Percentiles rank a stretch among this genome's conserved stretches.
Conservation (phyloP, 2,797 vertebrate species). For the Capromys pilorides region DNA sequence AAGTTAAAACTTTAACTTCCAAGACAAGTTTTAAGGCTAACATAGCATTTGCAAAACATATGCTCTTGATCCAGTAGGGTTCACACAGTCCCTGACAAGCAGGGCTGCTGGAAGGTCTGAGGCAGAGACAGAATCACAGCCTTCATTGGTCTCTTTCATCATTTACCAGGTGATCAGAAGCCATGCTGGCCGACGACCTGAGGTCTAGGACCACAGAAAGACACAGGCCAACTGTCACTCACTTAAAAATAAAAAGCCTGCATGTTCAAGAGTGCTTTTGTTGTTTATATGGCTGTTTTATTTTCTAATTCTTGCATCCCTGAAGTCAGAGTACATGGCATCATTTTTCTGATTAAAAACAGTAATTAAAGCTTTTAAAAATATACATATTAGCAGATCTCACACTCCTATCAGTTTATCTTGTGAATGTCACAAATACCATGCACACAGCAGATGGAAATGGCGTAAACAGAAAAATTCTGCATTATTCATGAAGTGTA, state of each 20-base stretch:
- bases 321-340: constrained; percentile 34
- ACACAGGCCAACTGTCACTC: not conserved
- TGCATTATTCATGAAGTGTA: constrained; percentile 75
- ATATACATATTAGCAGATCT: constrained; percentile 70
- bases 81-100: not conserved
- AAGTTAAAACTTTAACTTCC: constrained; percentile 13
- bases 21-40: constrained; percentile 17
- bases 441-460: constrained; percentile 62
- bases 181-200: not conserved
- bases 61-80: not conserved
- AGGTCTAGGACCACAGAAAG: not conserved
- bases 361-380: constrained; percentile 55
- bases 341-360: constrained; percentile 6
- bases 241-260: constrained; percentile 21
- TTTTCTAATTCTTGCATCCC: constrained; percentile 32
- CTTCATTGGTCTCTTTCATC: not conserved
- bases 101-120: accelerated
- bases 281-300: constrained; percentile 21
- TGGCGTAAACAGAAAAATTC: constrained; percentile 37
- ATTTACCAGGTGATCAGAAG: not conserved
- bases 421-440: constrained; percentile 60
- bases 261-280: not conserved
- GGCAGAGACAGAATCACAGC: accelerated
- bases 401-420: constrained; percentile 75
- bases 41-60: not conserved